Evolutionary conservation across 2,797 vertebrate species (phyloP).

Genomic region (Pitangus sulphuratus): DNA sequence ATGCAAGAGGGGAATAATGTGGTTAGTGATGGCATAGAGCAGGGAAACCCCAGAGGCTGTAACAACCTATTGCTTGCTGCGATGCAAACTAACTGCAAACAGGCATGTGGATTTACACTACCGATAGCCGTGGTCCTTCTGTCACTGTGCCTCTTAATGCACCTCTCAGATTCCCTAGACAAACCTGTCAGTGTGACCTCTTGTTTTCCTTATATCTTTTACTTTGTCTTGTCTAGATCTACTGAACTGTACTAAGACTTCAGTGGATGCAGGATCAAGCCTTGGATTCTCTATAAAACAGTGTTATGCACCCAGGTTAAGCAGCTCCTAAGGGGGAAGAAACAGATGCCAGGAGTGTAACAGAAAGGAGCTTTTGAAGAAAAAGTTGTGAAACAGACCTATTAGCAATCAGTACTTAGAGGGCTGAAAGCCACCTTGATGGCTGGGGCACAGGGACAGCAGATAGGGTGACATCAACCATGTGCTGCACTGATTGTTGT

Average conservation of each 20-base stretch:
- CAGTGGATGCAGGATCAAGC: not conserved
- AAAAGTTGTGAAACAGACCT: constrained; percentile 58
- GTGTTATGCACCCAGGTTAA: constrained; percentile 12
- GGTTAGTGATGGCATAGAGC: not conserved
- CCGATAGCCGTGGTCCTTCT: not conserved
- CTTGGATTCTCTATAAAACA: not conserved
- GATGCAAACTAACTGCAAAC: not conserved
- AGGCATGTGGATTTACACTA: not conserved
- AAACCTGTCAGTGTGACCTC: not conserved
- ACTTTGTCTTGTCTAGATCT: not conserved
- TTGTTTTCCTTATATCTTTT: not conserved
- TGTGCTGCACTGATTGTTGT: not conserved
- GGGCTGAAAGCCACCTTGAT: constrained; percentile 33
- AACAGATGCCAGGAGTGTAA: constrained; percentile 42
- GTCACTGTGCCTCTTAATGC: not conserved
- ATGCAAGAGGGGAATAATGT: not conserved
- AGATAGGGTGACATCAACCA: not conserved
- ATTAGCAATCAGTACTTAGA: constrained; percentile 10
- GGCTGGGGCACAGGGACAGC: not conserved
- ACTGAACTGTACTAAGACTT: not conserved
- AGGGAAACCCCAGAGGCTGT: not conserved
- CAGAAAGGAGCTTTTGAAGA: constrained; percentile 26
- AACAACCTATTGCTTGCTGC: not conserved
- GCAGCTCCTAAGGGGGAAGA: not conserved
- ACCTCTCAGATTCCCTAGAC: not conserved